Evolutionary conservation across 2,797 vertebrate genomes (phyloP), one percentile per base, ranked within the genome.

Genomic region (Pipistrellus kuhlii): DNA sequence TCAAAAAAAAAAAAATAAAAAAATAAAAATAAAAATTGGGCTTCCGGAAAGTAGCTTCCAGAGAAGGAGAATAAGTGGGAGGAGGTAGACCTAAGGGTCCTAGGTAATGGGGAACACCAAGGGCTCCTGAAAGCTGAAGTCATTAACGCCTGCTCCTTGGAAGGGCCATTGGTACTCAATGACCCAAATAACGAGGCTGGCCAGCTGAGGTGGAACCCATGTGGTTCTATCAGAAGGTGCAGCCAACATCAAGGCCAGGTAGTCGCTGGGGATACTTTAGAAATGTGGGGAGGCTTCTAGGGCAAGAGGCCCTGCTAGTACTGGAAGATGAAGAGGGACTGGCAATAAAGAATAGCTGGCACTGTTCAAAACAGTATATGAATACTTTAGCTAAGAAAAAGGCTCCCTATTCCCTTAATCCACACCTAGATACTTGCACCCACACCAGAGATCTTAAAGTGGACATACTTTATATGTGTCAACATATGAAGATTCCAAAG

Each of bases 1-100:
- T 95, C n/a, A 30, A 92, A 93, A 76, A 76, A 86, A 44, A 78
- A 1, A n/a, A n/a, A n/a, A n/a, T n/a, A n/a, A n/a, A n/a, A n/a
- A n/a, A n/a, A n/a, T n/a, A n/a, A n/a, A n/a, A n/a, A n/a, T n/a
- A n/a, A n/a, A n/a, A n/a, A n/a, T n/a, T 82, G 21, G 68, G 69
- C 27, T 81, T 64, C 69, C 85, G 44, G 62, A 55, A 93, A 35
- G 73, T 57, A 51, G 85, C 30, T 93, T 90, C 91, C 62, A 78
- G 18, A 48, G 32, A 94, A 71, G 84, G 25, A 80, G 51, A n/a
- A 30, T 13, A 41, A 62, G 59, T 62, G 30, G 59, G 0, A 59
- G 57, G 66, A 30, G 55, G 57, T 27, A 78, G 44, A 69, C 41
- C 69, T 73, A 90, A 38, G 53, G 53, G 77, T 83, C 76, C 71